phyloP scores from a whole-genome alignment of 2,888 invertebrate species.

The Aquatica leii region DNA sequence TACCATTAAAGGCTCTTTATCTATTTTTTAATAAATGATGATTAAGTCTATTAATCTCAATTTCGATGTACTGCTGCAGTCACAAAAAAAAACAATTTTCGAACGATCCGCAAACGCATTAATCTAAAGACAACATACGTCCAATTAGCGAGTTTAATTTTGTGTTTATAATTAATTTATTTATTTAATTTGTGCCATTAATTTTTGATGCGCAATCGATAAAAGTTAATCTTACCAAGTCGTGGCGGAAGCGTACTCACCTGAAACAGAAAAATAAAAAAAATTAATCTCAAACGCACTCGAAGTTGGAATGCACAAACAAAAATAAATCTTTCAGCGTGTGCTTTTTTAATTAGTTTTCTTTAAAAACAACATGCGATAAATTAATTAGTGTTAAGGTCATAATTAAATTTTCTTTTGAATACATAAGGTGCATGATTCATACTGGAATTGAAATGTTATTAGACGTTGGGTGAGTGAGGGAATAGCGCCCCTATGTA shows the following conservation, averaged over 20 bases:
- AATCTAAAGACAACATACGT: constrained; percentile 5
- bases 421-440: not conserved
- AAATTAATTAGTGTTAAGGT: constrained; percentile 11
- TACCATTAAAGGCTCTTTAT: too few species aligned
- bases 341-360: not conserved
- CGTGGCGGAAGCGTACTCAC: not conserved
- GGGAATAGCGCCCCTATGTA: constrained; percentile 18
- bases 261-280: constrained; percentile 8
- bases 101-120: not conserved
- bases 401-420: not conserved
- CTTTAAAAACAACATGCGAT: not conserved
- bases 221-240: not conserved
- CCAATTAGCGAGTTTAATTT: constrained; percentile 9
- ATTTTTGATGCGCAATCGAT: not conserved
- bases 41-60: too few species aligned
- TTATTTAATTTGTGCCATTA: not conserved
- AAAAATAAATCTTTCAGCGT: not conserved
- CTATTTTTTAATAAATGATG: too few species aligned
- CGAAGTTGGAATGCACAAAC: too few species aligned
- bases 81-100: too few species aligned
- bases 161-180: constrained; percentile 6
- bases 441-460: not conserved
- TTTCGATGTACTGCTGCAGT: too few species aligned
- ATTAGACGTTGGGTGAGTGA: not conserved
- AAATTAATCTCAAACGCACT: not conserved